Base-by-base conservation (phyloP, 1,140 invertebrate genomes). In the Druon quercuslanigerum region DNA sequence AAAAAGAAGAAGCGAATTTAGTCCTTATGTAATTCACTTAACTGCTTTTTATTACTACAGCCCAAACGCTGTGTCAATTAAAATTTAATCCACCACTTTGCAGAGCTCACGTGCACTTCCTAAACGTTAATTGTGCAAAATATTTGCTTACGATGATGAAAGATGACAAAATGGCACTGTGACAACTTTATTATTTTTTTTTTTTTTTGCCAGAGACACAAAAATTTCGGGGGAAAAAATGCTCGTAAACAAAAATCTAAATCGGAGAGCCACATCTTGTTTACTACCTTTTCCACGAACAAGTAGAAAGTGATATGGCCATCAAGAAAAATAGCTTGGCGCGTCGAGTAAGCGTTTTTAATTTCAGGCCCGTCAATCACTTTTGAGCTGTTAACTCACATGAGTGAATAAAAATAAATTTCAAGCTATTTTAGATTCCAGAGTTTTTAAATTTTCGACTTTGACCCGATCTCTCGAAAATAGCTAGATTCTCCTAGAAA, bases 11-110 rank as follows among this genome's bases (percentile, higher is more conserved):
- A 51, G 57, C 25, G 17, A 14, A 52, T 66, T 40, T 9, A 54
- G 60, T 66, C 5, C 60, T 66, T 66, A 66, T 66, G 25, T 66
- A 66, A 66, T 66, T 66, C 46, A 40, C 60, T 66, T n/a, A 66
- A 66, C 60, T 16, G 60, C 60, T 66, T 33, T 66, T 66, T 66
- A 66, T 66, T 66, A 46, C 40, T 66, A 66, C 33, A 13, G 25
- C n/a, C n/a, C 60, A 66, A 20, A 66, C 40, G 60, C 60, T 40
- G 13, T 66, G 9, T 46, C 40, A 66, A 66, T 66, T n/a, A 33
- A 66, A 66, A 40, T n/a, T 40, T 66, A 13, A 40, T 66, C 60
- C 40, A 16, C 40, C 60, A 66, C 33, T 40, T 33, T 40, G 60
- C 25, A 14, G 2, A 46, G 40, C 20, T 66, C 57, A 33, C 20